Percentiles rank a stretch among this genome's conserved stretches.
Conservation (phyloP, 2,888 invertebrate species). For the Cephus pygmeus region DNA sequence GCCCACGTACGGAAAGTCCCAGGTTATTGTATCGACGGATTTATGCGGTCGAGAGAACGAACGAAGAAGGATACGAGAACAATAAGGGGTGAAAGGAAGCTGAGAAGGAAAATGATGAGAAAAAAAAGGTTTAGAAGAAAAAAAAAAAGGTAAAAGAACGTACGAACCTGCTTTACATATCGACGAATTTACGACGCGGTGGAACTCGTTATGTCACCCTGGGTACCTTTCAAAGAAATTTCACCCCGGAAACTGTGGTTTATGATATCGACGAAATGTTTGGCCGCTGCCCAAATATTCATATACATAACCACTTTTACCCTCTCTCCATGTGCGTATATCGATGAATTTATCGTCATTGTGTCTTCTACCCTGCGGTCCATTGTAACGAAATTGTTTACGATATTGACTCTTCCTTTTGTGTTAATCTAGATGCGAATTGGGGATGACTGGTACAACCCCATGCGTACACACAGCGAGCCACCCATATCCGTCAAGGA, state of each 20-base stretch:
- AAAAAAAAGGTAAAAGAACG: conserved; percentile 24
- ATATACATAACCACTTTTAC: conserved; percentile 5
- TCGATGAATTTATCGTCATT: conserved; percentile 51
- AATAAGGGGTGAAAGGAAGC: conserved; percentile 27
- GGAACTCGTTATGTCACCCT: conserved; percentile 26
- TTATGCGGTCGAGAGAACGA: neutral
- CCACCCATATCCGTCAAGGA: neutral
- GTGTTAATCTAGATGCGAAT: conserved; percentile 47
- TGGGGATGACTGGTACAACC: neutral
- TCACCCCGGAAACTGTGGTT: conserved; percentile 25
- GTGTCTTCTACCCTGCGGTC: conserved; percentile 15
- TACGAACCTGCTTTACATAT: conserved; percentile 47
- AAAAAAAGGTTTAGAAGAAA: conserved; percentile 23
- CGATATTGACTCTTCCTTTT: conserved; percentile 63
- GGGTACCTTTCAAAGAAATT: neutral
- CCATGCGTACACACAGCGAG: neutral
- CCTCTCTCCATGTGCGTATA: conserved; percentile 35
- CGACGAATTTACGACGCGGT: conserved; percentile 56
- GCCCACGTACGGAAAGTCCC: neutral
- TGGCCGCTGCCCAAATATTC: conserved; percentile 14
- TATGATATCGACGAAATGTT: conserved; percentile 52
- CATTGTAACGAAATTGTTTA: conserved; percentile 50
- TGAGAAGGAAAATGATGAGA: conserved; percentile 25
- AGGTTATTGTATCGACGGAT: conserved; percentile 2
- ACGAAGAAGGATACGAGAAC: conserved; percentile 1